A percentile compares a stretch with the other conserved stretches of the same genome.
phyloP scores from a whole-genome alignment of 53 echinoderm and acorn worm species.

The Holothuria scabra region DNA sequence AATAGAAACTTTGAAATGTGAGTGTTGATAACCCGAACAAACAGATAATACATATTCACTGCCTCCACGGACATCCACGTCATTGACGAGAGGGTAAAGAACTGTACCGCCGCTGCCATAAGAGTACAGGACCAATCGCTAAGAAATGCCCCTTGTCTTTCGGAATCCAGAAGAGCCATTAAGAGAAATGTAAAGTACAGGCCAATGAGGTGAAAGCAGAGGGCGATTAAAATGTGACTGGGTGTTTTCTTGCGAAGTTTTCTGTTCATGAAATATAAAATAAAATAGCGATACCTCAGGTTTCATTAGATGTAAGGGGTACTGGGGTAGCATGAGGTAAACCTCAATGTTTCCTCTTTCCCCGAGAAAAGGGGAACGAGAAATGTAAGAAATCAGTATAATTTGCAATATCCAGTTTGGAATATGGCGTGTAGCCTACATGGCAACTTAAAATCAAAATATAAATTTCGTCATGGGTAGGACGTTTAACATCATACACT shows the following conservation, averaged over 20 bases:
- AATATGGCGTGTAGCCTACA: too few relatives aligned
- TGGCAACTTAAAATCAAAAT: too few relatives aligned
- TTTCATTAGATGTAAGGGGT: too few relatives aligned
- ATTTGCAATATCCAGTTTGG: too few relatives aligned
- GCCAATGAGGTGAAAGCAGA: constrained; percentile 65
- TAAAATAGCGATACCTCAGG: neutral
- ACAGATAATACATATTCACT: constrained; percentile 83
- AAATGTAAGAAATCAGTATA: too few relatives aligned
- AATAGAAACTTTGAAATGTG: constrained; percentile 63
- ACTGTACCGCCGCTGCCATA: constrained; percentile 78
- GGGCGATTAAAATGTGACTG: constrained; percentile 77
- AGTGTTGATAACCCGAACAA: constrained; percentile 75
- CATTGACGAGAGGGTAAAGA: constrained; percentile 80
- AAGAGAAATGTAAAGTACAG: constrained; percentile 77
- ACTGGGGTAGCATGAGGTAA: too few relatives aligned
- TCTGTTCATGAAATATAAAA: constrained; percentile 34
- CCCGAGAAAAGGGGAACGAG: too few relatives aligned
- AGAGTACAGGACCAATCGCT: constrained; percentile 64
- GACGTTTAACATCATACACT: too few relatives aligned
- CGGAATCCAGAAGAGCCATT: constrained; percentile 70
- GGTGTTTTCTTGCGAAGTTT: constrained; percentile 78
- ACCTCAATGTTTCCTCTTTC: too few relatives aligned
- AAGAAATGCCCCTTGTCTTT: constrained; percentile 62
- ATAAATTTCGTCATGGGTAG: too few relatives aligned
- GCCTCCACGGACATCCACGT: constrained; percentile 94